Evolutionary conservation across 2,113 vertebrate species (phyloP).

Genomic region (Casuarius casuarius): DNA sequence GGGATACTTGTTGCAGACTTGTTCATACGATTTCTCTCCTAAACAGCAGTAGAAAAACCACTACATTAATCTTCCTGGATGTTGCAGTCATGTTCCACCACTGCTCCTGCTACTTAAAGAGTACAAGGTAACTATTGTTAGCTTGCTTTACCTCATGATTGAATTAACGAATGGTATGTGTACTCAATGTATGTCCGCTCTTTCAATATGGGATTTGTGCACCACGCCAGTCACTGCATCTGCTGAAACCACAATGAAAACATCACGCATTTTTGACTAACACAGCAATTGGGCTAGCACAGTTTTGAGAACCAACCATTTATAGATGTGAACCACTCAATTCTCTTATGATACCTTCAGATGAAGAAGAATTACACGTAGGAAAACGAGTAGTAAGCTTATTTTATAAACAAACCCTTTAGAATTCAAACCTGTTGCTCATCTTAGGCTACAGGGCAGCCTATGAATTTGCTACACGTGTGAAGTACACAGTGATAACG

Average conservation of each 20-base stretch:
- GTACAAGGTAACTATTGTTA: neutral
- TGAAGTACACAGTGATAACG: accelerated
- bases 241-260: neutral
- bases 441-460: neutral
- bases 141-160: neutral
- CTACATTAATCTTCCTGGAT: neutral
- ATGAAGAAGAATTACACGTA: neutral
- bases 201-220: neutral
- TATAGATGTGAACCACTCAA: accelerated
- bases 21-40: neutral
- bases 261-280: accelerated
- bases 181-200: neutral
- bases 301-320: accelerated
- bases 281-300: accelerated
- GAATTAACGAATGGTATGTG: neutral
- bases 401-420: neutral
- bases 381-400: neutral
- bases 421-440: neutral
- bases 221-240: neutral
- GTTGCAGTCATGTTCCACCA: neutral
- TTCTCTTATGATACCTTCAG: neutral
- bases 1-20: neutral
- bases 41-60: neutral
- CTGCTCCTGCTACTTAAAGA: neutral
- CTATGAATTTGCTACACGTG: accelerated